A percentile compares a stretch with the other conserved stretches of the same genome.
These are phyloP conservation scores for Pelmatolapia mariae DNA, from an alignment of 2,113 vertebrate species.

Conservation along the genomic window DNA sequence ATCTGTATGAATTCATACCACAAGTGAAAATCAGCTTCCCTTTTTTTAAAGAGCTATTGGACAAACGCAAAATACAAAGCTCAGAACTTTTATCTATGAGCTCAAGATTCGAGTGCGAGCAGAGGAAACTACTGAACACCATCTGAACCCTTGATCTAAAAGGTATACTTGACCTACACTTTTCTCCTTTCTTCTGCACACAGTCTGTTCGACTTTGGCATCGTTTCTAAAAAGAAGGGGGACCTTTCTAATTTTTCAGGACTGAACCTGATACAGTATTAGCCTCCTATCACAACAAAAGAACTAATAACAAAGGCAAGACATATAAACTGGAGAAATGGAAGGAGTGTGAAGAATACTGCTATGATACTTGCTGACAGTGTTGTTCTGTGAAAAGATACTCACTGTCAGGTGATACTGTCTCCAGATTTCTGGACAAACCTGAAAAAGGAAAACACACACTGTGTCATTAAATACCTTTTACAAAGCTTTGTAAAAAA, in stretches of 20 bases:
- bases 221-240: neutral
- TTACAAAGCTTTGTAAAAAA: too few species aligned
- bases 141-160: neutral
- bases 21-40: neutral
- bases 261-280: neutral
- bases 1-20: neutral
- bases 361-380: neutral
- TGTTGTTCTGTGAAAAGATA: neutral
- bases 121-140: neutral
- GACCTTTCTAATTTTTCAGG: neutral
- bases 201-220: neutral
- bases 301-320: neutral
- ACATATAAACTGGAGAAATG: neutral
- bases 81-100: neutral
- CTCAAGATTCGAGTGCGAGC: neutral
- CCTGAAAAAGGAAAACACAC: conserved; percentile 62
- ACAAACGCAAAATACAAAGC: neutral
- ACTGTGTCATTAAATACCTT: neutral
- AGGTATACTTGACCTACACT: neutral
- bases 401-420: conserved; percentile 98
- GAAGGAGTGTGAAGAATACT: neutral
- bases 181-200: neutral
- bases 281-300: neutral
- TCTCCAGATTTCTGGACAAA: conserved; percentile 97
- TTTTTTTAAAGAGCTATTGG: neutral